Conservation (phyloP, 1,140 invertebrate genomes). For the Heliconius himera region DNA sequence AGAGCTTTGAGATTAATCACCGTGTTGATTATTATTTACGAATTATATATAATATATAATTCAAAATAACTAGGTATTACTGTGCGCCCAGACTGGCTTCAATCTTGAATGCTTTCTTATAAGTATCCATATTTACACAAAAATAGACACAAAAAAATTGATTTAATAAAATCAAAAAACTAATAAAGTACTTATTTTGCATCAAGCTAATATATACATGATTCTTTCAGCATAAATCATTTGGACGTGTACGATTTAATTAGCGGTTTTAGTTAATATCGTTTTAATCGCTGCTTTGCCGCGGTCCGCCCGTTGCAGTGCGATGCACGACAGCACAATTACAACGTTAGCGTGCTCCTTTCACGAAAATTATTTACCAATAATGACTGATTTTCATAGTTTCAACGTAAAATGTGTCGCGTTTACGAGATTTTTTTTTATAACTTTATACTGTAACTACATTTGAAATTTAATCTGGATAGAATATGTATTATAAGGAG, state of each 20-base stretch:
- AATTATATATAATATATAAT: too few species aligned
- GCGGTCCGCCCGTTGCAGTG: constrained; percentile 23
- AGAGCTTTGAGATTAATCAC: neutral
- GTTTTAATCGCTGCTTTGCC: constrained; percentile 30
- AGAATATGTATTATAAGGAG: too few species aligned
- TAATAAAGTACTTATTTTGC: neutral
- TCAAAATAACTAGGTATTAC: too few species aligned
- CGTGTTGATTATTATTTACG: neutral
- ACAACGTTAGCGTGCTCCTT: constrained; percentile 19
- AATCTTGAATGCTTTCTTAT: too few species aligned
- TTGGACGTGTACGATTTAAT: constrained; percentile 23
- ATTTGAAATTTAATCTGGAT: too few species aligned
- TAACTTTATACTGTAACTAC: too few species aligned
- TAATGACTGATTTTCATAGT: constrained; percentile 12
- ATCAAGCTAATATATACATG: neutral
- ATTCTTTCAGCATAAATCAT: constrained; percentile 19
- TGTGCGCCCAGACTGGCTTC: too few species aligned
- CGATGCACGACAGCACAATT: constrained; percentile 30
- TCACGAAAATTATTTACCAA: constrained; percentile 19
- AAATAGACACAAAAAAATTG: too few species aligned
- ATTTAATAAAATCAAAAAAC: neutral
- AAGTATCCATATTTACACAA: too few species aligned
- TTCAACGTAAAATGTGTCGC: neutral
- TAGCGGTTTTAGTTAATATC: constrained; percentile 35
- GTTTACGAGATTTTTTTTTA: neutral